These are phyloP conservation scores for Heliconius eleuchia DNA, from an alignment of 1,140 invertebrate genomes.

Conservation along the genomic window DNA sequence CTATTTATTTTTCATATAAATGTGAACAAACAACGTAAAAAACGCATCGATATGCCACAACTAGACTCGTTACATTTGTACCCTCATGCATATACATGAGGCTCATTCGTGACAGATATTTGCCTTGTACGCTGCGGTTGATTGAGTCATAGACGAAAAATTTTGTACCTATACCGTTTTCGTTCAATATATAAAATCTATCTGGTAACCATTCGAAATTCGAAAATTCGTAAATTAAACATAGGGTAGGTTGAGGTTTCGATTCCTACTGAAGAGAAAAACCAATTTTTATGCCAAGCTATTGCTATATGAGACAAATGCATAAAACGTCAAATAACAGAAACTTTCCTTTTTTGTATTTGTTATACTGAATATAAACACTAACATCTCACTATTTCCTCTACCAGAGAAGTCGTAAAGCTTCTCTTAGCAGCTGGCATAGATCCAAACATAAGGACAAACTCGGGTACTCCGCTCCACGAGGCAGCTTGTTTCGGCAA, in stretches of 20 bases:
- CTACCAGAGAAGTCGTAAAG: slow-evolving; percentile 89
- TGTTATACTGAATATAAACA: no score
- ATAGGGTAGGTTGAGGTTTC: no score
- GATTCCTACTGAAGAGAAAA: no score
- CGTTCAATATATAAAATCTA: not conserved
- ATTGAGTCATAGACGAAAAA: slow-evolving; percentile 24
- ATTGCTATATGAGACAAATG: no score
- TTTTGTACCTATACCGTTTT: not conserved
- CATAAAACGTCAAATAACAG: no score
- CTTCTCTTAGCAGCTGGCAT: slow-evolving; percentile 92
- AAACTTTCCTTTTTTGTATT: no score
- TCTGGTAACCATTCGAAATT: no score
- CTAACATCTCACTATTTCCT: not conserved
- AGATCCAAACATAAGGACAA: slow-evolving; percentile 93
- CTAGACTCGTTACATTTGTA: slow-evolving; percentile 30
- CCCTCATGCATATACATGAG: slow-evolving; percentile 30
- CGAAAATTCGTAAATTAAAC: no score
- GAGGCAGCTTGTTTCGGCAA: slow-evolving; percentile 97
- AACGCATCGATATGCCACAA: slow-evolving; percentile 14
- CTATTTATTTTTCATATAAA: slow-evolving; percentile 7
- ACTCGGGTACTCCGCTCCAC: slow-evolving; percentile 95
- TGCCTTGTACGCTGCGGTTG: slow-evolving; percentile 9
- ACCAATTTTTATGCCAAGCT: no score
- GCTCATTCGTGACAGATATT: slow-evolving; percentile 31
- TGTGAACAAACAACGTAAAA: slow-evolving; percentile 8